Percentiles rank a stretch among this genome's conserved stretches.
These are phyloP conservation scores for Aethes cnicana DNA, from an alignment of 2,888 invertebrate species.

Conservation along the genomic window DNA sequence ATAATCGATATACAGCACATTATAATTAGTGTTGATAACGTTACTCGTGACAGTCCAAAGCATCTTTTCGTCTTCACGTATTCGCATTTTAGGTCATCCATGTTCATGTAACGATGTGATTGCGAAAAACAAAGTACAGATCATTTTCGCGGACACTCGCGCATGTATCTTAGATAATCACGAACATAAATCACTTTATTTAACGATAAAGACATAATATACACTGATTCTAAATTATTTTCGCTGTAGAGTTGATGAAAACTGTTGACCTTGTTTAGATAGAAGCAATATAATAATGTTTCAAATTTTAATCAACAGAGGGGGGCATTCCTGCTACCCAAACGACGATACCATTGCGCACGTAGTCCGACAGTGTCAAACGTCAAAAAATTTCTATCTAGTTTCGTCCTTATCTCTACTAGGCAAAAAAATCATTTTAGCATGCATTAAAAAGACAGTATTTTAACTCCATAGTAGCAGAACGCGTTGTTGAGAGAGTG, in stretches of 20 bases:
- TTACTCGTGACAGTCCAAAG: constrained; percentile 72
- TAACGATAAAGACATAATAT: constrained; percentile 63
- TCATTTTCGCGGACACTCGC: constrained; percentile 79
- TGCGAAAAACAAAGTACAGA: constrained; percentile 81
- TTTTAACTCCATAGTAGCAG: constrained; percentile 28
- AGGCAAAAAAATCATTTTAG: constrained; percentile 7
- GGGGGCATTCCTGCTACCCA: constrained; percentile 63
- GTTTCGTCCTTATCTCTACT: constrained; percentile 7
- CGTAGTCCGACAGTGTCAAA: constrained; percentile 31
- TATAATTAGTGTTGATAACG: constrained; percentile 70
- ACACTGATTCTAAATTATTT: constrained; percentile 75
- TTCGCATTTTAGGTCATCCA: constrained; percentile 83
- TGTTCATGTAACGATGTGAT: constrained; percentile 83
- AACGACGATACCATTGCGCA: constrained; percentile 32
- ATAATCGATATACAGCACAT: constrained; percentile 64
- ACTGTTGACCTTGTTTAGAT: constrained; percentile 83
- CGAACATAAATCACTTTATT: constrained; percentile 57
- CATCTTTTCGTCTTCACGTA: constrained; percentile 81
- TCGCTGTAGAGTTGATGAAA: constrained; percentile 77
- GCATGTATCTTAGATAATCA: constrained; percentile 63
- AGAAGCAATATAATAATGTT: constrained; percentile 74
- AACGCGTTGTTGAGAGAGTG: constrained; percentile 31
- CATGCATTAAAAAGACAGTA: constrained; percentile 18
- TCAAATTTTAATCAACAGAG: constrained; percentile 83
- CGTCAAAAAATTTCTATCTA: constrained; percentile 17